Base-by-base conservation (phyloP, 92 coral and sea anemone genomes). In the Zoanthus gigantus region DNA sequence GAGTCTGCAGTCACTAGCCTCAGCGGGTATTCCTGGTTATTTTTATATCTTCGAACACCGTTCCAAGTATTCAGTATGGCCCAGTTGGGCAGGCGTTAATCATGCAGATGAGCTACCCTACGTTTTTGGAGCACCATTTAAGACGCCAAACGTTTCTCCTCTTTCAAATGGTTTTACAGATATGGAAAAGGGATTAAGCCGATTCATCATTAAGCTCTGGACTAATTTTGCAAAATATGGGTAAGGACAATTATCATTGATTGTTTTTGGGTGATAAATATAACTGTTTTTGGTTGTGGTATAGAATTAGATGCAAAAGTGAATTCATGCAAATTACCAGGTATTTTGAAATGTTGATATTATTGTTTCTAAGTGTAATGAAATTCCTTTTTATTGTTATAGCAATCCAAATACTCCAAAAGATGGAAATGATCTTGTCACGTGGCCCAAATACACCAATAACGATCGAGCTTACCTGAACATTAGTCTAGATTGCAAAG, bases 181-280 rank as follows among this genome's bases (percentile, higher is more conserved):
- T 13, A 60, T 83, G 73, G 94, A 91, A 45, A 72, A 57, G 17
- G 94, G 92, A 0, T 68, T 93, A 12, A 67, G 91, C n/a, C 52
- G 63, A 68, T 69, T 87, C 44, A 67, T 92, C 37, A 95, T 95
- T 90, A 82, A 79, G 78, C 71, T 92, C 32, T 95, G 98, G 98
- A 85, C 94, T 31, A 84, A 90, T 77, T 95, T 95, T 86, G 96
- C 98, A 12, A 95, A 95, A 83, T 74, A 83, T 58, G 98, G 98
- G 98, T 95, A 89, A 73, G 96, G 4, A 5, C 2, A 74, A 45
- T 16, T 4, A 0, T 11, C 5, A 23, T 50, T 50, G 56, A 50
- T 50, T 50, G 6, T 7, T 50, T 50, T 50, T 50, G 0, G 56
- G 0, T 50, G 0, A 50, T 50, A 50, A 50, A 50, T 50, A 50